phyloP scores from a whole-genome alignment of 2,888 invertebrate genomes.

The Brachyopa scutellaris region DNA sequence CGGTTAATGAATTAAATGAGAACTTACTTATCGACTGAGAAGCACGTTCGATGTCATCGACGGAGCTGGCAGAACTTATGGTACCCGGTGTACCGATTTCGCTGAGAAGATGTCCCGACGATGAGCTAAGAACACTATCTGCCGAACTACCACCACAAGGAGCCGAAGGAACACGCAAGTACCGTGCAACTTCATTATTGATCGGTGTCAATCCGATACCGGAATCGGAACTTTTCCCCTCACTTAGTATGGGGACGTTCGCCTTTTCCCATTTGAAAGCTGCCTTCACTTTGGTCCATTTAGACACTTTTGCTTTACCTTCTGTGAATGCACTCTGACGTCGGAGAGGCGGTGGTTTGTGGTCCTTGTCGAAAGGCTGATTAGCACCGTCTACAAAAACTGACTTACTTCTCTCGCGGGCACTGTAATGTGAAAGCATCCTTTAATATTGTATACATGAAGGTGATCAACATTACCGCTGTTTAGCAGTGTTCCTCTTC shows the following conservation, averaged over 20 bases:
- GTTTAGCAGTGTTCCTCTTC: constrained; percentile 82
- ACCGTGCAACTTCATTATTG: constrained; percentile 83
- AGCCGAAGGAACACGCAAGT: constrained; percentile 82
- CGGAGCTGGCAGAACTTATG: constrained; percentile 88
- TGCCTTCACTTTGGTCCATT: constrained; percentile 95
- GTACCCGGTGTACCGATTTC: constrained; percentile 85
- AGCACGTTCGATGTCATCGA: constrained; percentile 84
- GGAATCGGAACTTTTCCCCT: constrained; percentile 80
- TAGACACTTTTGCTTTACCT: constrained; percentile 84
- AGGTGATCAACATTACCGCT: constrained; percentile 29
- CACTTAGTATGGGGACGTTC: constrained; percentile 82
- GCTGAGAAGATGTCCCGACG: constrained; percentile 82
- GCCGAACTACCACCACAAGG: constrained; percentile 83
- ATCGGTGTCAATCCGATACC: constrained; percentile 82
- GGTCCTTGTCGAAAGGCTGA: constrained; percentile 77
- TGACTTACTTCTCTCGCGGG: constrained; percentile 86
- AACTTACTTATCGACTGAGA: constrained; percentile 62
- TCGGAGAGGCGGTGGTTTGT: constrained; percentile 73
- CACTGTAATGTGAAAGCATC: constrained; percentile 73
- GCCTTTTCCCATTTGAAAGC: constrained; percentile 94
- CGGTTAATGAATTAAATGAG: not conserved
- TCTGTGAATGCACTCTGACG: constrained; percentile 81
- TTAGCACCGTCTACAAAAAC: constrained; percentile 86
- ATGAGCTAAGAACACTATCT: constrained; percentile 83
- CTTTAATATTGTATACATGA: not conserved